Percentiles rank a stretch among this genome's conserved stretches.
phyloP scores from a whole-genome alignment of 2,888 invertebrate species.

The Bembecia ichneumoniformis region DNA sequence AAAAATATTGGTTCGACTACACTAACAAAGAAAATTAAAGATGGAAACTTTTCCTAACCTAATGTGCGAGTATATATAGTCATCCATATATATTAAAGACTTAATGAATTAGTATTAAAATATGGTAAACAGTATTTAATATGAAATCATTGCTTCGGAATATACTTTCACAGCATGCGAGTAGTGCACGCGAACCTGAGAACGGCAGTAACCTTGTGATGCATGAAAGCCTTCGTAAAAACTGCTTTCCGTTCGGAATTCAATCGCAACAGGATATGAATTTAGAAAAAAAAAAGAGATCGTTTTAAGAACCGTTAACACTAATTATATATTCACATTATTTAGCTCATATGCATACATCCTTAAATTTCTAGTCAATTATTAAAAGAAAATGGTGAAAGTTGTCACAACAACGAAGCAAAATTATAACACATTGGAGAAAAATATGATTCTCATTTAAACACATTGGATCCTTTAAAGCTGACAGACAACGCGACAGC shows the following conservation, averaged over 20 bases:
- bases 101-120: conserved; percentile 29
- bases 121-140: conserved; percentile 55
- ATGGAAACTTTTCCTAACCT: no score
- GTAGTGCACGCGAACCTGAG: conserved; percentile 53
- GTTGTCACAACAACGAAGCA: background rate
- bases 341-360: no score
- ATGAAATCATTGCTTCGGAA: conserved; percentile 56
- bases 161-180: conserved; percentile 63
- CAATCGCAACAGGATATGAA: background rate
- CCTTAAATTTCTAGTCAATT: no score
- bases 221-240: conserved; percentile 33
- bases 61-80: no score
- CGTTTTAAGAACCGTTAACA: no score
- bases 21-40: no score
- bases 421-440: background rate
- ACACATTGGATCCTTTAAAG: conserved; percentile 31
- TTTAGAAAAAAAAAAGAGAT: background rate
- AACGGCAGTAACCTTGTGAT: conserved; percentile 43
- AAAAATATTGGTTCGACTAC: background rate
- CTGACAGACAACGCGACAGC: conserved; percentile 33
- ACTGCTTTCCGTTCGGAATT: conserved; percentile 26
- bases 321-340: no score
- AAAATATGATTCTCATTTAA: conserved; percentile 10
- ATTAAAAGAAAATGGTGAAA: background rate
- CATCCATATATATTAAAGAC: no score